A percentile compares a stretch with the other conserved stretches of the same genome.
phyloP scores from a whole-genome alignment of 1,140 invertebrate species.

The Bathynomus jamesi region DNA sequence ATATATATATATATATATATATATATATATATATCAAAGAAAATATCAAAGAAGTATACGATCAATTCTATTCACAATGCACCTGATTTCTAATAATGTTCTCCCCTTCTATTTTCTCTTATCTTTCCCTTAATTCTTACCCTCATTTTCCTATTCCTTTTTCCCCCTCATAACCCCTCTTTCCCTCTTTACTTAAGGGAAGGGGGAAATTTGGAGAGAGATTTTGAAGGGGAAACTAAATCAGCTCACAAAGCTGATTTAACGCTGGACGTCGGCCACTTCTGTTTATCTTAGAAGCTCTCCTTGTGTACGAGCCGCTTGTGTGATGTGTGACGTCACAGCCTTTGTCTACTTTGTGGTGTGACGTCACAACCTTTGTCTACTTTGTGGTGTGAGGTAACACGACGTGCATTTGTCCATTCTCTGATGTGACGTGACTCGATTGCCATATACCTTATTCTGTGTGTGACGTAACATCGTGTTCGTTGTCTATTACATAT shows the following conservation, averaged over 20 bases:
- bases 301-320: no score
- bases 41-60: not conserved
- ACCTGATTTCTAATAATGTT: not conserved
- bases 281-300: not conserved
- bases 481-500: no score
- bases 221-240: not conserved
- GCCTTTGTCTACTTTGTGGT: no score
- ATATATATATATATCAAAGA: not conserved
- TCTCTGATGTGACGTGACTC: no score
- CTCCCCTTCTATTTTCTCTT: not conserved
- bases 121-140: not conserved
- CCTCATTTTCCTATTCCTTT: not conserved
- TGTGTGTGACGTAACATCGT: no score
- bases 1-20: not conserved
- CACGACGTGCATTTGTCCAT: no score
- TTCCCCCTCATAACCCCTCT: not conserved
- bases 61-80: not conserved
- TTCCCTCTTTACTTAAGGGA: not conserved
- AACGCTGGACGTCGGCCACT: not conserved
- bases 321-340: no score
- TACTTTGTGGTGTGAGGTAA: no score
- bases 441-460: no score
- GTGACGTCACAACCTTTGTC: no score
- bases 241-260: not conserved
- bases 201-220: not conserved